A percentile compares a stretch with the other conserved stretches of the same genome.
phyloP scores from a whole-genome alignment of 2,888 invertebrate genomes.

The Melieria omissa region DNA sequence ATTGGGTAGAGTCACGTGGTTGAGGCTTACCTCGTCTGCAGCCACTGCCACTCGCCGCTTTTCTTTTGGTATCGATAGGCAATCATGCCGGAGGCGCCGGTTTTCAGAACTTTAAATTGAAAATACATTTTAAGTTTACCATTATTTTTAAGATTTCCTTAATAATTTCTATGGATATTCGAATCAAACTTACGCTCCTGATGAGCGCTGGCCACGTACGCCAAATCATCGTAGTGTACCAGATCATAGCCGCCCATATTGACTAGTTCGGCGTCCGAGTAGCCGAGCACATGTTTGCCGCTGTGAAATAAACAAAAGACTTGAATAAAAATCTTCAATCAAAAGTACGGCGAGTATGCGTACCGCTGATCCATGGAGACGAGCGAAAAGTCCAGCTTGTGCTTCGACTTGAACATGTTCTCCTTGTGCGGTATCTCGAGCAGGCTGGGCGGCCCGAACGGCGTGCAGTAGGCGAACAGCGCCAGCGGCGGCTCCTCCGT shows the following conservation, averaged over 20 bases:
- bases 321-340: constrained; percentile 21
- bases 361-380: constrained; percentile 97
- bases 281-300: constrained; percentile 94
- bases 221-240: constrained; percentile 97
- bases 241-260: constrained; percentile 97
- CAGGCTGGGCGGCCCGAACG: constrained; percentile 97
- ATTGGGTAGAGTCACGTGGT: too few species aligned
- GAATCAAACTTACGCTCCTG: constrained; percentile 90
- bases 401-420: constrained; percentile 99
- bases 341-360: constrained; percentile 10
- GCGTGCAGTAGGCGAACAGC: constrained; percentile 97
- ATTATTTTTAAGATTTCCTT: not conserved
- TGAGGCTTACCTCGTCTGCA: constrained; percentile 79
- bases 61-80: constrained; percentile 97
- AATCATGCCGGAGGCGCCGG: constrained; percentile 98
- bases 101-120: constrained; percentile 85
- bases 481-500: constrained; percentile 94
- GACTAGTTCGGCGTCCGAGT: constrained; percentile 89
- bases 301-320: constrained; percentile 66
- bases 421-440: constrained; percentile 98
- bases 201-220: constrained; percentile 98
- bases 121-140: too few species aligned
- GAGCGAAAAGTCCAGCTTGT: constrained; percentile 94
- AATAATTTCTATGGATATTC: not conserved
- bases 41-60: constrained; percentile 96